phyloP scores from a whole-genome alignment of 2,888 invertebrate genomes.

The Neelides folsomi region DNA sequence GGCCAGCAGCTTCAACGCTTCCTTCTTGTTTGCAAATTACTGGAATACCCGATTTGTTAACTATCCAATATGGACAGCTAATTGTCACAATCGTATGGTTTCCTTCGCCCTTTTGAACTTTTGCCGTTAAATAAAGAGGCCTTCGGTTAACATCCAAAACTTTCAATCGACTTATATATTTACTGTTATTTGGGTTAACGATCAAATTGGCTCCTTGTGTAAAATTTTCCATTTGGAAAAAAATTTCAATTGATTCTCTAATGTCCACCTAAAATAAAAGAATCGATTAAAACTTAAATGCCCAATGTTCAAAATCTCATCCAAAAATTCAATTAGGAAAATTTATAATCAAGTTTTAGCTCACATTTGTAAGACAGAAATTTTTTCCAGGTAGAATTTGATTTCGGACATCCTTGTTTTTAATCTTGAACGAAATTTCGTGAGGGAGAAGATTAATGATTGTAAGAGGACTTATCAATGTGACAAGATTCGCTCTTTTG shows the following conservation, averaged over 20 bases:
- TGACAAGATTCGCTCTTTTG: slow-evolving; percentile 76
- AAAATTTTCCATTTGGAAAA: slow-evolving; percentile 71
- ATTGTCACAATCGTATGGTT: slow-evolving; percentile 47
- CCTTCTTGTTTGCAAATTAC: slow-evolving; percentile 86
- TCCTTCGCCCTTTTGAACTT: slow-evolving; percentile 48
- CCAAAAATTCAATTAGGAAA: slow-evolving; percentile 4
- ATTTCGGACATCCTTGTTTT: slow-evolving; percentile 34
- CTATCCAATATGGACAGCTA: slow-evolving; percentile 68
- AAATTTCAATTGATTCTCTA: slow-evolving; percentile 57
- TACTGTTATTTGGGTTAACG: slow-evolving; percentile 38
- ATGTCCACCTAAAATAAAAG: slow-evolving; percentile 49
- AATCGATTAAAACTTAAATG: too few relatives aligned
- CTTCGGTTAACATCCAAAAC: slow-evolving; percentile 60
- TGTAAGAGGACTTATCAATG: slow-evolving; percentile 66
- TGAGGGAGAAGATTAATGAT: slow-evolving; percentile 78
- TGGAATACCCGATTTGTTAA: slow-evolving; percentile 92
- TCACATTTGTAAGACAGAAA: slow-evolving; percentile 38
- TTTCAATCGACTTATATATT: slow-evolving; percentile 54
- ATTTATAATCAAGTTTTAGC: background rate
- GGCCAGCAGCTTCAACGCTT: slow-evolving; percentile 61
- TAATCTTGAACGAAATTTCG: slow-evolving; percentile 51
- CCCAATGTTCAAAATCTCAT: too few relatives aligned
- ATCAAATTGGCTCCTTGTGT: slow-evolving; percentile 53
- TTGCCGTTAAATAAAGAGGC: slow-evolving; percentile 59
- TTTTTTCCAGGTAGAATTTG: slow-evolving; percentile 41